Evolutionary conservation across 2,888 invertebrate genomes (phyloP), one percentile per base, ranked within the genome.

Genomic region (Noctua janthina): DNA sequence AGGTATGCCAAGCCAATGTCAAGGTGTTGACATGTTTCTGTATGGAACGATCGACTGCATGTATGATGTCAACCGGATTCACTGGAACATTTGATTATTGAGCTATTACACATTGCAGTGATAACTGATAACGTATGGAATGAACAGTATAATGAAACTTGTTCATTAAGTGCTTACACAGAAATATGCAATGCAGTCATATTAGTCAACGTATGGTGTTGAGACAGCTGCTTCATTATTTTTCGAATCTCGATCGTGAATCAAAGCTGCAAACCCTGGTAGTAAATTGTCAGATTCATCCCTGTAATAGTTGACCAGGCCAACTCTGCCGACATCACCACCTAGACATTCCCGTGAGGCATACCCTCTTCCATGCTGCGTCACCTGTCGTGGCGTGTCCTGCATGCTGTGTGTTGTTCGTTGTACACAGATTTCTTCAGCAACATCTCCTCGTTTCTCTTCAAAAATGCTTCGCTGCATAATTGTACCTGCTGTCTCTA

Each of bases 31-130:
- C 29, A 29, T 49, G 49, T 2, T 77, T 56, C 39, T 23, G 11
- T 39, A 15, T 15, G 59, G 51, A 46, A 11, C 59, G 46, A 54
- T 43, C 23, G 20, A 68, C 43, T 72, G 62, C 20, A 23, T 67
- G 75, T 23, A 13, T 77, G 75, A 74, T 88, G 76, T 85, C 81
- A 86, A 76, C 85, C 81, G 87, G 85, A 81, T 88, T 74, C 81
- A 23, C 29, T 67, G 71, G 77, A 67, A 69, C 73, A 43, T 35
- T 84, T 78, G 78, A 81, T 84, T 70, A 81, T 78, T 69, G 73
- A 69, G 75, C 68, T 71, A 79, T 81, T 79, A 67, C 71, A 56
- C 80, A 71, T 69, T 71, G 67, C 66, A 51, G 64, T 64, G 64
- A 35, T 62, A 62, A 76, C 67, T 76, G 87, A 89, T 87, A 88